Conservation (phyloP, 2,797 vertebrate species). For the Pristis pectinata region DNA sequence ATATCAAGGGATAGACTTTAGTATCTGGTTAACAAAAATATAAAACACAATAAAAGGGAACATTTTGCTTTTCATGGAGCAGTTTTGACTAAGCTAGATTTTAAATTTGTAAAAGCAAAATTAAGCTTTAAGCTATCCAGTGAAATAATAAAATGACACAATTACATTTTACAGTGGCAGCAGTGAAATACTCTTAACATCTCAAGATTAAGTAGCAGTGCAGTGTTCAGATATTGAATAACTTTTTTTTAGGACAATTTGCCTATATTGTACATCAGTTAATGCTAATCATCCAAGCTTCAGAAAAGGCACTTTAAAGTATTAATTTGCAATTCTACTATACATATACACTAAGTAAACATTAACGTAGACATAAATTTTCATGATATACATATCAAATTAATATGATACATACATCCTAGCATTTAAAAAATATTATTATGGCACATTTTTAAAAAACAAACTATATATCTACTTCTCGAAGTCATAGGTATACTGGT, state of each 20-base stretch:
- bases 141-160: background rate
- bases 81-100: background rate
- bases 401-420: background rate
- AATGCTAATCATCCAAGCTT: background rate
- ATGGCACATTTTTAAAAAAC: background rate
- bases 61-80: background rate
- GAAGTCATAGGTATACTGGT: background rate
- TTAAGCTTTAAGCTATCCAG: background rate
- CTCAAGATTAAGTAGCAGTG: background rate
- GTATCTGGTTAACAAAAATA: background rate
- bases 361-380: background rate
- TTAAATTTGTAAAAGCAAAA: conserved; percentile 15
- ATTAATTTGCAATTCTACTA: background rate
- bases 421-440: background rate
- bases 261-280: background rate
- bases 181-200: background rate
- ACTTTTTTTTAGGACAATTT: background rate
- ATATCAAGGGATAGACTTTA: background rate
- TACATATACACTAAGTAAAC: background rate
- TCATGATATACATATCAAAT: conserved; percentile 12
- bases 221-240: background rate
- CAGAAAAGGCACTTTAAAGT: background rate
- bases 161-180: background rate
- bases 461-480: background rate
- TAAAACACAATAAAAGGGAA: background rate